Evolutionary conservation across 2,888 invertebrate species (phyloP).

Genomic region (Drosophila nr. fundita): DNA sequence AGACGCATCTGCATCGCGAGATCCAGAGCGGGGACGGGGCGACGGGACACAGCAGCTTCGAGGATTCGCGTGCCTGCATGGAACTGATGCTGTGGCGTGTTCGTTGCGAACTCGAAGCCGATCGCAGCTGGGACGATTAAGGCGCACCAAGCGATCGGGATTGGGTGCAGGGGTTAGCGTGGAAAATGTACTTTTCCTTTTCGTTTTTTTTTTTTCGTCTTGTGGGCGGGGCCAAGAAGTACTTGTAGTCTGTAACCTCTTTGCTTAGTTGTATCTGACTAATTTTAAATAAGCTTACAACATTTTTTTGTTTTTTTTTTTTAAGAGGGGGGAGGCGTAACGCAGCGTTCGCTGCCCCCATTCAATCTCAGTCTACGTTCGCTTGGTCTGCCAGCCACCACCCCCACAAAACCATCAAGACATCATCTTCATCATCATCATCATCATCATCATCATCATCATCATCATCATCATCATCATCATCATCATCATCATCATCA

Average conservation of each 20-base stretch:
- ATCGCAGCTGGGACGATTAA: conserved; percentile 57
- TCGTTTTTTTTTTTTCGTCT: background rate
- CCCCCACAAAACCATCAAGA: background rate
- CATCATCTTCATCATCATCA: no score
- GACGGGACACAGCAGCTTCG: conserved; percentile 94
- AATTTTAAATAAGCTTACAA: no score
- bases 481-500: no score
- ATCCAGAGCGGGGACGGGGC: conserved; percentile 90
- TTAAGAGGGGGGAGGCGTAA: conserved; percentile 1
- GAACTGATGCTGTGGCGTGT: conserved; percentile 94
- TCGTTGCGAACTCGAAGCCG: conserved; percentile 80
- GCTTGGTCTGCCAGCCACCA: conserved; percentile 5
- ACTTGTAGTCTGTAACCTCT: conserved; percentile 50
- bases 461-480: background rate
- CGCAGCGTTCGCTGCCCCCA: background rate
- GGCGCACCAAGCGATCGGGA: no score
- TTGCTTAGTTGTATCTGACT: conserved; percentile 33
- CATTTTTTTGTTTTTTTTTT: background rate
- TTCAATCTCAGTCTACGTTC: conserved; percentile 43
- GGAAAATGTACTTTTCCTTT: background rate
- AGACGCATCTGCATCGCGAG: conserved; percentile 90
- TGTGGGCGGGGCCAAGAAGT: conserved; percentile 46
- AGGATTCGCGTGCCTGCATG: conserved; percentile 96
- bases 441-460: background rate
- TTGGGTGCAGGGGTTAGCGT: background rate